Percentiles rank a stretch among this genome's conserved stretches.
phyloP scores from a whole-genome alignment of 1,140 invertebrate species.

The Saccostrea echinata region DNA sequence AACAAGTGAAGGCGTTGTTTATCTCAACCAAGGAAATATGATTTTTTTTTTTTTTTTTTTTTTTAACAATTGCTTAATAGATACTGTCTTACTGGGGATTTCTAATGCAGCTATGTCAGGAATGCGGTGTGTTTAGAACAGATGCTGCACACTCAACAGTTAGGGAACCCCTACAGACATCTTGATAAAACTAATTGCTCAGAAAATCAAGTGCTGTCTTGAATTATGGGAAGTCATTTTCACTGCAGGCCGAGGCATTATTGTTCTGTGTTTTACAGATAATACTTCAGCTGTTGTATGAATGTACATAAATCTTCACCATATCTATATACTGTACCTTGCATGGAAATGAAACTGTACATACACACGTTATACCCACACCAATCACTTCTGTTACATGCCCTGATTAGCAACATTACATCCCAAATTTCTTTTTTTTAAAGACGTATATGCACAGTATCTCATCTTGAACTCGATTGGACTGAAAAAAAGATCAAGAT shows the following conservation, averaged over 20 bases:
- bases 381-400: too few species aligned
- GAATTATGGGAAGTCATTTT: slow-evolving; percentile 37
- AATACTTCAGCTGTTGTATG: neutral
- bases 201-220: slow-evolving; percentile 37
- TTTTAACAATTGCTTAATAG: slow-evolving; percentile 27
- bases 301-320: neutral
- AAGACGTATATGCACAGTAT: too few species aligned
- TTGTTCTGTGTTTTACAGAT: slow-evolving; percentile 8
- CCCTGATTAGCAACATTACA: neutral
- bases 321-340: neutral
- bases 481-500: too few species aligned
- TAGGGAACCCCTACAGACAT: slow-evolving; percentile 22
- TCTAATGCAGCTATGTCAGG: neutral
- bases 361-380: too few species aligned
- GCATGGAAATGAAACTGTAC: neutral
- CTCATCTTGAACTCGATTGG: too few species aligned
- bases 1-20: neutral
- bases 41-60: neutral
- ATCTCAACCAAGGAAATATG: neutral
- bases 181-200: slow-evolving; percentile 37
- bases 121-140: slow-evolving; percentile 25
- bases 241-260: neutral
- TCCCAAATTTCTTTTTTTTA: too few species aligned
- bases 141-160: slow-evolving; percentile 13
- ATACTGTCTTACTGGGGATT: neutral